Base-by-base conservation (phyloP, 1,140 invertebrate genomes). In the Sitophilus oryzae region DNA sequence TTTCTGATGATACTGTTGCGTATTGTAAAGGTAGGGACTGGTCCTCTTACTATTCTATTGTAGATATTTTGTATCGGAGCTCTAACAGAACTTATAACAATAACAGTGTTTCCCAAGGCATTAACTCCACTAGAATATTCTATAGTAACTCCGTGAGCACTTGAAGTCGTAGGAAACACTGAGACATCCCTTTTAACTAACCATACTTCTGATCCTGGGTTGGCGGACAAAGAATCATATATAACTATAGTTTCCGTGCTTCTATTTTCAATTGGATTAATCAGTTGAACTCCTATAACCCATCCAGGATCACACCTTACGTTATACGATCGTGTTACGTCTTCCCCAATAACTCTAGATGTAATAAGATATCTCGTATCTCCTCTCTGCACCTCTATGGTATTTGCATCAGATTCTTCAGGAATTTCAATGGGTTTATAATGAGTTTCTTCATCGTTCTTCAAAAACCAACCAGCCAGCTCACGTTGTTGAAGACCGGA, bases 401-500 rank as follows among this genome's bases (percentile, higher is more conserved):
- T 80, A 57, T 83, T 79, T 0, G 73, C 73, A 57, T 74, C 74
- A 40, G 77, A 74, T 23, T 73, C 64, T 9, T 69, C 61, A 2
- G 88, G 87, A 58, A 91, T 73, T 10, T 79, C 71, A 25, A 86
- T 82, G 0, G 87, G 85, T 66, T 79, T 77, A 59, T 88, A 89
- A 63, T 77, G 77, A 30, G 79, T 71, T 66, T 84, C 81, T 60
- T 84, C 82, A 43, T 83, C 72, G 51, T 83, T 82, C 48, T 84
- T 82, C 59, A 82, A 80, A 61, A 94, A 90, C 94, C 94, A 96
- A 1, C 92, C 91, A 6, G 91, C 84, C 43, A 97, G 79, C 77
- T 97, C 93, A 71, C 89, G 79, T 70, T 96, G 92, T 66, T 94
- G 85, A 2, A 84, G 65, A 6, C 86, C 84, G 6, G 87, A 84